Conservation (phyloP, 2,113 vertebrate species). For the Eptesicus fuscus region DNA sequence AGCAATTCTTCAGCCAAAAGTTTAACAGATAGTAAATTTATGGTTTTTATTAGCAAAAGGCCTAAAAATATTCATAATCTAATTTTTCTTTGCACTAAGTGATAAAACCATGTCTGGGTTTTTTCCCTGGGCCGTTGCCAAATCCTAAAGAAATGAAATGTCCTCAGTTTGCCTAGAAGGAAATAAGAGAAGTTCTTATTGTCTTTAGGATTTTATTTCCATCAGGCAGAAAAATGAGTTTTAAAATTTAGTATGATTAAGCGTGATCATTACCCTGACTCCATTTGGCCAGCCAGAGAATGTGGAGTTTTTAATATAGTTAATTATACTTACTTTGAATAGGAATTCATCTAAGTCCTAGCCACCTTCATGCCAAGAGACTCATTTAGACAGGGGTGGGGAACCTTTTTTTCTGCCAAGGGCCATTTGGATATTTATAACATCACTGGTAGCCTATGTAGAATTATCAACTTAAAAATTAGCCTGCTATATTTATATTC, state of each 20-base stretch:
- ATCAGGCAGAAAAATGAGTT: constrained; percentile 7
- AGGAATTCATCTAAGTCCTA: not conserved
- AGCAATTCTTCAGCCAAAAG: not conserved
- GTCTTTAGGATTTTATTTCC: not conserved
- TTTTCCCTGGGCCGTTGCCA: not conserved
- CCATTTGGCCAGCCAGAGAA: not conserved
- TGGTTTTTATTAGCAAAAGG: not conserved
- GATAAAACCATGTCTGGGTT: not conserved
- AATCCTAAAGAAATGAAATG: not conserved
- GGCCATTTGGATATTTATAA: too few relatives aligned
- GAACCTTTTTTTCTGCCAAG: too few relatives aligned
- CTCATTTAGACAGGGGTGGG: not conserved
- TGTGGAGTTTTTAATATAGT: not conserved
- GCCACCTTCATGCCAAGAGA: not conserved
- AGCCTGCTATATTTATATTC: too few relatives aligned
- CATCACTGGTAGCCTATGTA: too few relatives aligned
- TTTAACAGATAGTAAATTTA: not conserved
- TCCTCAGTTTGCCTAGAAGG: not conserved
- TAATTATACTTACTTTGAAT: constrained; percentile 7
- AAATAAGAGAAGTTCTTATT: not conserved
- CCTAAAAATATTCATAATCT: not conserved
- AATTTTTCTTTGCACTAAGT: not conserved
- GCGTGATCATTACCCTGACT: not conserved
- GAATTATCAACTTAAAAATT: too few relatives aligned
- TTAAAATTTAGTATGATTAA: not conserved